Base-by-base conservation (phyloP, 2,888 invertebrate genomes). In the Eupelmus urozonus region DNA sequence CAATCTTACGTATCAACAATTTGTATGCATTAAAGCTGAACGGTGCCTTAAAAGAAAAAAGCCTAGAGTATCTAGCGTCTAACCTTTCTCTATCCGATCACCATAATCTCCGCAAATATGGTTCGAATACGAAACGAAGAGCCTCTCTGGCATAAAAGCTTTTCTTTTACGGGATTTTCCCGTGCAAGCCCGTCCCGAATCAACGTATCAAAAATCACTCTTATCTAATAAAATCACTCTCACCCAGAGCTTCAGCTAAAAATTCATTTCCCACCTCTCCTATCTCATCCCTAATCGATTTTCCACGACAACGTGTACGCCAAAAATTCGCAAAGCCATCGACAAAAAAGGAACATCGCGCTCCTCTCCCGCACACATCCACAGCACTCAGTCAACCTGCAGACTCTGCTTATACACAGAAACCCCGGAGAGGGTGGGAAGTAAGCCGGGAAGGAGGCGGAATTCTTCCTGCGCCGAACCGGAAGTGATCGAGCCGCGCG, bases 401-500 rank as follows among this genome's bases (percentile, higher is more conserved):
- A n/a, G n/a, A n/a, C n/a, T n/a, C n/a, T n/a, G n/a, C n/a, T n/a
- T n/a, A n/a, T n/a, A n/a, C n/a, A n/a, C n/a, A 25, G 23, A 23
- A 13, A 16, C 59, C n/a, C n/a, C n/a, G n/a, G n/a, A 34, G 7
- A 18, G 40, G 20, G 13, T 25, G n/a, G n/a, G n/a, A 27, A 13
- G 53, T 25, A 29, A 29, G 34, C 3, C 3, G 34, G 9, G 5
- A 34, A 23, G 20, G 40, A 73, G 57, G 65, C 65, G 51, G 57
- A 66, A 74, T 66, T 74, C 66, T 53, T 53, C n/a, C 55, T 11
- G 59, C 40, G 53, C 60, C 27, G 76, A 63, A 49, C 70, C 76
- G 76, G 70, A 76, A 76, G 70, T 65, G 76, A 76, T 76, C 76
- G 76, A 65, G 76, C 60, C 34, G 16, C 57, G 55, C 57, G 55